These are phyloP conservation scores for Byasa hedistus DNA, from an alignment of 2,888 invertebrate genomes.

Conservation along the genomic window DNA sequence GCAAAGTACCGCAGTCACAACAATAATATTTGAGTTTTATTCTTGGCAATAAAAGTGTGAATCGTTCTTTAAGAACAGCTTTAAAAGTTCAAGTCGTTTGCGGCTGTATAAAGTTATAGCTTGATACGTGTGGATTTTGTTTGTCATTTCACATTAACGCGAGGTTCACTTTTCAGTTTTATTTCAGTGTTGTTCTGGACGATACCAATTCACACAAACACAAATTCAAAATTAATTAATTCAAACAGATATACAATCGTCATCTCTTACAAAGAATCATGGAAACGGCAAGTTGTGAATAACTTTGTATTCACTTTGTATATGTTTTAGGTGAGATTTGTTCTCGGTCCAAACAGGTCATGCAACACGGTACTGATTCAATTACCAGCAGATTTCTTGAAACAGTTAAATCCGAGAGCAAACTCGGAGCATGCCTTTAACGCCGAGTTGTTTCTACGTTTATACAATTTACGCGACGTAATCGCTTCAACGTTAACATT, in stretches of 20 bases:
- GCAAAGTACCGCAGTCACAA: neutral
- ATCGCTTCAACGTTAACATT: constrained; percentile 29
- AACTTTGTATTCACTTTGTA: neutral
- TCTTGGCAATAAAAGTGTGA: constrained; percentile 21
- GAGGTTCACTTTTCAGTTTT: constrained; percentile 15
- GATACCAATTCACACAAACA: constrained; percentile 3
- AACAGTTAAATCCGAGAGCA: constrained; percentile 21
- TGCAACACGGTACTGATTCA: constrained; percentile 14
- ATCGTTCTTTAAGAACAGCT: constrained; percentile 21
- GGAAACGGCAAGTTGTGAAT: no score
- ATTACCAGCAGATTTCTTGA: constrained; percentile 22
- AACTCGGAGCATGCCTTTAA: constrained; percentile 14
- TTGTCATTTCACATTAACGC: constrained; percentile 22
- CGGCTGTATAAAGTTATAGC: constrained; percentile 23
- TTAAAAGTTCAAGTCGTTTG: constrained; percentile 26
- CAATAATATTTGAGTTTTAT: constrained; percentile 27
- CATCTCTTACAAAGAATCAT: no score
- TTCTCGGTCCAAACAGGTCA: neutral
- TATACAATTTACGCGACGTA: constrained; percentile 16
- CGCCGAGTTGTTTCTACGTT: constrained; percentile 10
- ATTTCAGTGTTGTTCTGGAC: constrained; percentile 15
- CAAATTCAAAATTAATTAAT: neutral
- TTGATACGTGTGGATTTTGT: constrained; percentile 19
- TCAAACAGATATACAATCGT: no score
- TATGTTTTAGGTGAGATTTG: neutral